These are phyloP conservation scores for Aspidapion aeneum DNA, from an alignment of 2,888 invertebrate genomes.

Conservation along the genomic window DNA sequence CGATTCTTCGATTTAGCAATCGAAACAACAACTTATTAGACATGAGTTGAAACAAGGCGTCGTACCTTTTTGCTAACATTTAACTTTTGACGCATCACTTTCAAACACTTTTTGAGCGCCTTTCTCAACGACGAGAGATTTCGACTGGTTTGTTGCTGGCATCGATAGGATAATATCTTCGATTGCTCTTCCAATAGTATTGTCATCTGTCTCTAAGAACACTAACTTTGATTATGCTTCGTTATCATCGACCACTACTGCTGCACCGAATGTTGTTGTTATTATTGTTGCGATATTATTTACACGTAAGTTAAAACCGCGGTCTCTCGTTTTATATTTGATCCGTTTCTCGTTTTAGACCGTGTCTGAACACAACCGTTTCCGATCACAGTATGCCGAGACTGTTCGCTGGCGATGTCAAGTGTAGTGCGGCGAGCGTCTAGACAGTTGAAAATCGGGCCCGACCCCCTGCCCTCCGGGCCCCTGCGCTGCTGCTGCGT, in stretches of 20 bases:
- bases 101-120: constrained; percentile 44
- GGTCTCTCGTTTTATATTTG: background rate
- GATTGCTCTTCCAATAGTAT: constrained; percentile 25
- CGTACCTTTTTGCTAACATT: constrained; percentile 46
- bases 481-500: constrained; percentile 19
- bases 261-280: background rate
- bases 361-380: constrained; percentile 19
- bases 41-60: background rate
- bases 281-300: background rate
- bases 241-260: background rate
- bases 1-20: background rate
- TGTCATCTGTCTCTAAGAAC: constrained; percentile 28
- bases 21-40: background rate
- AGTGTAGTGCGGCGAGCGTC: constrained; percentile 41
- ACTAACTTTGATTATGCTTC: background rate
- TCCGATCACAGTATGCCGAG: constrained; percentile 23
- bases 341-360: background rate
- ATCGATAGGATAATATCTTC: constrained; percentile 2
- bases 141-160: constrained; percentile 34
- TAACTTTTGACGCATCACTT: constrained; percentile 46
- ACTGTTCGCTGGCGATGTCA: constrained; percentile 33
- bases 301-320: background rate
- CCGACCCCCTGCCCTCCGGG: constrained; percentile 24
- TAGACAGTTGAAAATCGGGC: constrained; percentile 41
- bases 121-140: too few relatives aligned